Conservation (phyloP, 2,888 invertebrate genomes). For the Pyrochroa serraticornis region DNA sequence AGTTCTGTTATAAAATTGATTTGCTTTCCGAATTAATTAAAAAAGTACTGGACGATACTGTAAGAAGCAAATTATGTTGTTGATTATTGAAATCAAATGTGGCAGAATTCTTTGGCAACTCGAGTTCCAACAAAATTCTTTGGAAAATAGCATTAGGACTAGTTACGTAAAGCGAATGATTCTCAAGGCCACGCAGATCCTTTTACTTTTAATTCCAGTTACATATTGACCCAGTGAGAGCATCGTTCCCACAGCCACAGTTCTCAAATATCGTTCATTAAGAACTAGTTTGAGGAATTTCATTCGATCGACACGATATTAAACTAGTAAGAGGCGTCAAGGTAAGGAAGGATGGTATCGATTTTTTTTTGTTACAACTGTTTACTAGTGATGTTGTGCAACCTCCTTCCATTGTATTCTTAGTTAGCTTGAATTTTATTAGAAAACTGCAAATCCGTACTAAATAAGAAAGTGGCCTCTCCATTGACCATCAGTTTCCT, state of each 20-base stretch:
- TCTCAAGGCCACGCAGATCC: slow-evolving; percentile 34
- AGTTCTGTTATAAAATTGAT: too few relatives aligned
- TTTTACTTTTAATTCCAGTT: slow-evolving; percentile 34
- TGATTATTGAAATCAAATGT: slow-evolving; percentile 3
- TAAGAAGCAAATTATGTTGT: too few relatives aligned
- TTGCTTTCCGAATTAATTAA: too few relatives aligned
- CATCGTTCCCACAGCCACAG: too few relatives aligned
- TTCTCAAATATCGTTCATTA: background rate
- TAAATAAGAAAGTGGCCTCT: background rate
- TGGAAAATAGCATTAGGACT: slow-evolving; percentile 13
- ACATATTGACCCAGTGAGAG: background rate
- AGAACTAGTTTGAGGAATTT: slow-evolving; percentile 5
- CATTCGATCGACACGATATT: too few relatives aligned
- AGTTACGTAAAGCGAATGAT: slow-evolving; percentile 29
- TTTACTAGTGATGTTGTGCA: too few relatives aligned
- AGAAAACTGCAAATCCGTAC: background rate
- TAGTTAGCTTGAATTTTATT: background rate
- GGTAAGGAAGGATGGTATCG: too few relatives aligned
- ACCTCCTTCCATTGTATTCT: too few relatives aligned
- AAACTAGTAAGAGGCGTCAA: too few relatives aligned
- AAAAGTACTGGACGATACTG: too few relatives aligned
- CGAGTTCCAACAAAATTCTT: slow-evolving; percentile 5
- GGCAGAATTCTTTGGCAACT: slow-evolving; percentile 6
- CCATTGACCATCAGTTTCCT: background rate
- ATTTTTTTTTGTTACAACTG: too few relatives aligned